Base-by-base conservation (phyloP, 2,888 invertebrate genomes). In the Drosophila quinaria region DNA sequence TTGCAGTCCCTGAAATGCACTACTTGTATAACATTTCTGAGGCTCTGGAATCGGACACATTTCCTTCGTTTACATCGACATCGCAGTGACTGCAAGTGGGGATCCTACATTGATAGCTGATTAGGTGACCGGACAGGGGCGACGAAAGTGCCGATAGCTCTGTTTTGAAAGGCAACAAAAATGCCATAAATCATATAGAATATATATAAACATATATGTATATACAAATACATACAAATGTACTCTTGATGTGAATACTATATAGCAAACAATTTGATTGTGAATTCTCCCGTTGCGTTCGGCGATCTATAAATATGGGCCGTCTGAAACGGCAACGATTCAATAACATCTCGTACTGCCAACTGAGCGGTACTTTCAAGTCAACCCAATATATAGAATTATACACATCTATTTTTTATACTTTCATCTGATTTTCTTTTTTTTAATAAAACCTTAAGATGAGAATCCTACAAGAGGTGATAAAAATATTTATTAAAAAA, bases 301-400 rank as follows among this genome's bases (percentile, higher is more conserved):
- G 49, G 44, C 63, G 56, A 81, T 66, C 81, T 91, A 91, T 91
- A 91, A 89, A 91, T 88, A 73, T 70, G 73, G 61, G 66, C 41
- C 67, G 65, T 59, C 77, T 64, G 65, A 51, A 74, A 65, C 70
- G 69, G 54, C 42, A 79, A 59, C 73, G 74, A 79, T 80, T 90
- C 87, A 91, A 87, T 89, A 80, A 80, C 76, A 79, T 69, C 74
- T 77, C 54, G 74, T 59, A 72, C 60, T 67, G 68, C 59, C 65
- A 70, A 74, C 67, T 58, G 80, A 62, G 50, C 70, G 52, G 59
- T 71, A 59, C 74, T 79, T 58, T 47, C 17, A 56, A 63, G 13
- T 51, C 22, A 31, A 55, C 6, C 35, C 41, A n/a, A 41, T 19
- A 55, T 19, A 13, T 35, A 50, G 33, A 31, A 31, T 58, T 22